These are phyloP conservation scores for Hyperoplus immaculatus DNA, from an alignment of 2,797 vertebrate genomes.

Conservation along the genomic window DNA sequence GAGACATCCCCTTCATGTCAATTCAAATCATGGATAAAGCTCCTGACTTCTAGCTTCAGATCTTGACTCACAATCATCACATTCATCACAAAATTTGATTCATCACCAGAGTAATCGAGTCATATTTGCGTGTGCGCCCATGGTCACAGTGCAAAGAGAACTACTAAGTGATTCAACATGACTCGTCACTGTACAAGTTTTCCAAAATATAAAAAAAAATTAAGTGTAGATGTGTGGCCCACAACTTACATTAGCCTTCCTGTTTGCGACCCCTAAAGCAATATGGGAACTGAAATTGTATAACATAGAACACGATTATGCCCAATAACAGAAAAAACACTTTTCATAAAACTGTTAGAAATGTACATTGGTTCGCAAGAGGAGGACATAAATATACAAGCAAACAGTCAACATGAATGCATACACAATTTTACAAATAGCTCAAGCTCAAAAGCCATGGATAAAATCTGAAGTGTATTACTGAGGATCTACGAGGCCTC, in stretches of 20 bases:
- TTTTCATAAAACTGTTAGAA: neutral
- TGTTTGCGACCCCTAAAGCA: neutral
- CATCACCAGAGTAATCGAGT: neutral
- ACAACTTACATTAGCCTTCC: neutral
- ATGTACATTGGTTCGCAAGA: too few species aligned
- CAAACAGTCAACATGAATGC: neutral
- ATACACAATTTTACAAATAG: neutral
- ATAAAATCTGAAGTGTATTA: constrained; percentile 14
- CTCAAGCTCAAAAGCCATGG: neutral
- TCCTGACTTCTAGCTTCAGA: neutral
- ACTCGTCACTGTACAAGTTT: neutral
- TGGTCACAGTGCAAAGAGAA: neutral
- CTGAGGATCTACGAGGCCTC: neutral
- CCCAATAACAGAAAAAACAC: too few species aligned
- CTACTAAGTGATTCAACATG: neutral
- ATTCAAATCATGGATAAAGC: neutral
- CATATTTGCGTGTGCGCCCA: too few species aligned
- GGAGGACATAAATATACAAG: too few species aligned
- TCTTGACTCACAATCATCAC: neutral
- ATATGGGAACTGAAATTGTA: neutral
- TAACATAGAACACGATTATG: neutral
- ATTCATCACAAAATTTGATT: neutral
- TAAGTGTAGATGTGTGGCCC: neutral
- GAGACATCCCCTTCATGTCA: neutral
- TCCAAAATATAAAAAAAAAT: neutral